Percentiles rank a stretch among this genome's conserved stretches.
phyloP scores from a whole-genome alignment of 2,113 vertebrate genomes.

The Bungarus multicinctus region DNA sequence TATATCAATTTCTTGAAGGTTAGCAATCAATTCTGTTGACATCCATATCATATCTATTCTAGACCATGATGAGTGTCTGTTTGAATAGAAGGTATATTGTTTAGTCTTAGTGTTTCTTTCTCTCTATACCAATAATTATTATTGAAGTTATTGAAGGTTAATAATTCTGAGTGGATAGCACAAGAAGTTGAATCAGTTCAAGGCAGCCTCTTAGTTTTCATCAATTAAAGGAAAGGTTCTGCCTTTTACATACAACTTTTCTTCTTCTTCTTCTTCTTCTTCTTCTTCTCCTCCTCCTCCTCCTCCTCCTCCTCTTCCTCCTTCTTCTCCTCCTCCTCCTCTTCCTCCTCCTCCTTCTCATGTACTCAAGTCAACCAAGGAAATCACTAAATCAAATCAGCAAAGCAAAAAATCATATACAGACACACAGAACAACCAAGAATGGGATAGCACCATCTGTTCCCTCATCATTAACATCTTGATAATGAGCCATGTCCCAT shows the following conservation, averaged over 20 bases:
- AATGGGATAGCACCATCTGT: background rate
- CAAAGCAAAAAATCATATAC: background rate
- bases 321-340: no score
- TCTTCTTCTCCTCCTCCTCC: no score
- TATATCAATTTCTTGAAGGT: no score
- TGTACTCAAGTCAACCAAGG: background rate
- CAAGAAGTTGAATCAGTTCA: background rate
- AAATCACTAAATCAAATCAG: background rate
- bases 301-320: rapidly evolving
- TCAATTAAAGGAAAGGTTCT: background rate
- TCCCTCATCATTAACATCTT: background rate
- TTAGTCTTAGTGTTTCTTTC: no score
- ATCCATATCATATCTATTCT: no score
- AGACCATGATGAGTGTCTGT: no score
- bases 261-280: no score
- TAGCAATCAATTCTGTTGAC: no score
- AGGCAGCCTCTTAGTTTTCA: background rate
- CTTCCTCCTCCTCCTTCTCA: background rate
- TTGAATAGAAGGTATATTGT: no score
- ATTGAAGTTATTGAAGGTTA: background rate
- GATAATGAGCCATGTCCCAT: background rate
- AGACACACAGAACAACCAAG: background rate
- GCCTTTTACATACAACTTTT: background rate
- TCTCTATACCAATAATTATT: no score
- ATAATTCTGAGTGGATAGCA: background rate